phyloP scores from a whole-genome alignment of 2,113 vertebrate genomes.

The Lampris incognitus region DNA sequence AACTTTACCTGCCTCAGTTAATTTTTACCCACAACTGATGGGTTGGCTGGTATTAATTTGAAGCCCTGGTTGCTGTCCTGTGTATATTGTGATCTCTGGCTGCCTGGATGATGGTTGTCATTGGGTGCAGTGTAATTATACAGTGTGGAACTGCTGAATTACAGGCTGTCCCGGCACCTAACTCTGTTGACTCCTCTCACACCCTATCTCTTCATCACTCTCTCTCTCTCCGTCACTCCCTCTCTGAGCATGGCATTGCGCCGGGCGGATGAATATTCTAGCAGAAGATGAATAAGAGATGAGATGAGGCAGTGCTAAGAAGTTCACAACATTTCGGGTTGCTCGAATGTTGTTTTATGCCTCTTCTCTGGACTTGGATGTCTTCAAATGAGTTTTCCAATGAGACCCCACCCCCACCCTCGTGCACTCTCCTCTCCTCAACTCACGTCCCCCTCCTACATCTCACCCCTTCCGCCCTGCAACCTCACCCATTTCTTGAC shows the following conservation, averaged over 20 bases:
- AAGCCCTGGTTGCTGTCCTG: no score
- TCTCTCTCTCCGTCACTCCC: background rate
- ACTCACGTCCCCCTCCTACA: conserved; percentile 8
- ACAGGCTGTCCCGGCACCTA: conserved; percentile 28
- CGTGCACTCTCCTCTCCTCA: conserved; percentile 12
- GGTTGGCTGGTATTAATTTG: no score
- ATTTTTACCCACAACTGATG: no score
- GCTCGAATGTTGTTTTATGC: conserved; percentile 44
- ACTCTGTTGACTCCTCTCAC: conserved; percentile 45
- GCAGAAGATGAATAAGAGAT: conserved; percentile 68
- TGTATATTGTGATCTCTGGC: no score
- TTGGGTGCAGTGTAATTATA: conserved; percentile 33
- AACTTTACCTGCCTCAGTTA: no score
- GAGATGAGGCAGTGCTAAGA: conserved; percentile 47
- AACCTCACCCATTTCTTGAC: background rate
- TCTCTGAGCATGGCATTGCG: conserved; percentile 36
- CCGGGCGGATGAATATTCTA: conserved; percentile 62
- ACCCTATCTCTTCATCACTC: no score
- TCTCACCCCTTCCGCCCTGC: background rate
- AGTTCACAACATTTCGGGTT: conserved; percentile 38
- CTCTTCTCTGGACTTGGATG: conserved; percentile 31
- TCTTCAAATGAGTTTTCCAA: conserved; percentile 31
- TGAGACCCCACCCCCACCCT: background rate
- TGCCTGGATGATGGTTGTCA: conserved; percentile 2
- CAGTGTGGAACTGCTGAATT: conserved; percentile 20